A percentile compares a stretch with the other conserved stretches of the same genome.
phyloP scores from a whole-genome alignment of 53 echinoderm and acorn worm species.

The Astropecten irregularis region DNA sequence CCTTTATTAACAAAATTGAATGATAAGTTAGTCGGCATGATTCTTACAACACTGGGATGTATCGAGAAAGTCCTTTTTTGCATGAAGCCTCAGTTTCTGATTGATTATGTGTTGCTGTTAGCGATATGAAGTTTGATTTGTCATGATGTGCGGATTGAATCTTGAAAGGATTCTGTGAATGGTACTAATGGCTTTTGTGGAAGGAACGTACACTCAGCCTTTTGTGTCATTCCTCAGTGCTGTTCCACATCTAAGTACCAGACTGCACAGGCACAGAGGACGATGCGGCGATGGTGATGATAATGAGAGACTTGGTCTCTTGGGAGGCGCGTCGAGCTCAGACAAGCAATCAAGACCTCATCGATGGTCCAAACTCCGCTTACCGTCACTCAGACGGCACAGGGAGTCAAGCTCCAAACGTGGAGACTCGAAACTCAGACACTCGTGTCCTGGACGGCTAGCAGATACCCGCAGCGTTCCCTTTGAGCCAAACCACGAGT shows the following conservation, averaged over 20 bases:
- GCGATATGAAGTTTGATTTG: no score
- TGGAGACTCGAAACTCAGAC: conserved; percentile 5
- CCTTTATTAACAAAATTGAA: no score
- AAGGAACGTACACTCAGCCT: conserved; percentile 25
- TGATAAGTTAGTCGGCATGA: no score
- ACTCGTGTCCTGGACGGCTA: conserved; percentile 32
- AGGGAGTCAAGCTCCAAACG: neutral
- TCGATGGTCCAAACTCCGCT: conserved; percentile 3
- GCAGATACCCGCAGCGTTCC: neutral
- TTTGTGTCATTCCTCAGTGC: conserved; percentile 12
- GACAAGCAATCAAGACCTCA: no score
- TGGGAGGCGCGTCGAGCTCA: neutral
- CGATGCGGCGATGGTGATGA: neutral
- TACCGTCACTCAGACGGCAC: neutral
- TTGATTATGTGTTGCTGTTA: no score
- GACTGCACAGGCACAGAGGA: neutral
- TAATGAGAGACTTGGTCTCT: conserved; percentile 9
- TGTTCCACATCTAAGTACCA: conserved; percentile 5
- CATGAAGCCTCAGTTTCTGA: no score
- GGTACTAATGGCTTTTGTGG: conserved; percentile 27
- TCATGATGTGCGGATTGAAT: no score
- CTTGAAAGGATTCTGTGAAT: no score
- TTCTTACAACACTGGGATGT: no score
- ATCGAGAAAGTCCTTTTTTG: no score
- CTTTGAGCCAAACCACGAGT: neutral